Conservation (phyloP, 2,797 vertebrate genomes). For the Silurus lanzhouensis region DNA sequence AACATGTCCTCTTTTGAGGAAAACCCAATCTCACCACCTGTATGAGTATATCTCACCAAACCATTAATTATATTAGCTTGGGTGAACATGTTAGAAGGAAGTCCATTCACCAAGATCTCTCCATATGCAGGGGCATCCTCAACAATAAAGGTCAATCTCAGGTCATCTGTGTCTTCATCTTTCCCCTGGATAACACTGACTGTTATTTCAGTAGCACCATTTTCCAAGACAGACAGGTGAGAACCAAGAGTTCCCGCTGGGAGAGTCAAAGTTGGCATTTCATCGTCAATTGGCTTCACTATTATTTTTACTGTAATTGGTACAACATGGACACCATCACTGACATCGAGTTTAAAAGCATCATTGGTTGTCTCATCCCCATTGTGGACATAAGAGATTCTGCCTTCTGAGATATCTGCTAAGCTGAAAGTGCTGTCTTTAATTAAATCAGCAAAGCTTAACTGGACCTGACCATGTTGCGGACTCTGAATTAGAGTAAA, state of each 20-base stretch:
- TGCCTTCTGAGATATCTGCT: conserved; percentile 81
- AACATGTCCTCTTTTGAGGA: conserved; percentile 81
- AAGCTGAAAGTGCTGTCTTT: conserved; percentile 79
- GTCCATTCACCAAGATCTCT: conserved; percentile 84
- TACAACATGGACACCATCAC: conserved; percentile 86
- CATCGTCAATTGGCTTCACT: conserved; percentile 82
- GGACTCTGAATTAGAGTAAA: conserved; percentile 85
- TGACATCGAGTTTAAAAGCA: conserved; percentile 85
- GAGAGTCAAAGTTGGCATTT: conserved; percentile 75
- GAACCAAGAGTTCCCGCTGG: conserved; percentile 84
- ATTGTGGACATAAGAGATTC: conserved; percentile 82
- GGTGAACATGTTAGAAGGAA: conserved; percentile 82
- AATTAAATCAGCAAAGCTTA: conserved; percentile 73
- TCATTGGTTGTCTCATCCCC: conserved; percentile 83
- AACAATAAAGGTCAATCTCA: conserved; percentile 88
- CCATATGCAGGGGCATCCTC: conserved; percentile 82
- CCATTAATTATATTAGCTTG: conserved; percentile 90
- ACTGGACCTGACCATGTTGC: conserved; percentile 80
- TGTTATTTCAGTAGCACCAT: conserved; percentile 88
- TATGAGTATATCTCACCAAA: conserved; percentile 86
- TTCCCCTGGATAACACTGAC: conserved; percentile 84
- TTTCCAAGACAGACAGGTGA: conserved; percentile 89
- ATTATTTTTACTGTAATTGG: conserved; percentile 84
- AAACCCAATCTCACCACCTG: conserved; percentile 87
- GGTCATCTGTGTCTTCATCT: conserved; percentile 83